A percentile compares a stretch with the other conserved stretches of the same genome.
These are phyloP conservation scores for Pseudachorutes palmiensis DNA, from an alignment of 1,140 invertebrate genomes.

Conservation along the genomic window DNA sequence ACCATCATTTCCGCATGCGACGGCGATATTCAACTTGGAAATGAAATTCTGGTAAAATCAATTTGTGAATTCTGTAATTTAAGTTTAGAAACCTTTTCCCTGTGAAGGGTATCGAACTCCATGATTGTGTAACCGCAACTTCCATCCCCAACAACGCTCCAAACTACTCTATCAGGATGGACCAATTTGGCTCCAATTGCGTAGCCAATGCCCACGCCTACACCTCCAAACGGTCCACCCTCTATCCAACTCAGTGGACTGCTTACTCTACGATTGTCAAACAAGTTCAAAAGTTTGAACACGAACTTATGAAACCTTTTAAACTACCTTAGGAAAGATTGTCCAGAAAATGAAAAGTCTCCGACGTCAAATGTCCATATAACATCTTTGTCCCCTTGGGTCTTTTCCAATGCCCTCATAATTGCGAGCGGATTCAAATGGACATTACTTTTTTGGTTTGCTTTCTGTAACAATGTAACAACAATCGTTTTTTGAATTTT, in stretches of 20 bases:
- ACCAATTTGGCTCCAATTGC: conserved; percentile 3
- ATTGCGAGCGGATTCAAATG: not conserved
- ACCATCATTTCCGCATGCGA: not conserved
- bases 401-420: not conserved
- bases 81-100: not conserved
- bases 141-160: not conserved
- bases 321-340: not conserved
- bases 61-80: not conserved
- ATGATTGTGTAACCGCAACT: not conserved
- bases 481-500: no score
- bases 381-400: not conserved
- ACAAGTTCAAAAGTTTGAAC: no score
- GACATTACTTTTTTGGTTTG: not conserved
- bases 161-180: not conserved
- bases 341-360: not conserved
- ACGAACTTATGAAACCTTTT: no score
- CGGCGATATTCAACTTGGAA: not conserved
- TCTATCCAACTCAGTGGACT: not conserved
- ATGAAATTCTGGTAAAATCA: not conserved
- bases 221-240: not conserved
- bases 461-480: not conserved
- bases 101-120: not conserved
- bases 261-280: not conserved
- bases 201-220: not conserved
- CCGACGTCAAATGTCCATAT: not conserved